phyloP scores from a whole-genome alignment of 2,113 vertebrate genomes.

The Ibidorhyncha struthersii region DNA sequence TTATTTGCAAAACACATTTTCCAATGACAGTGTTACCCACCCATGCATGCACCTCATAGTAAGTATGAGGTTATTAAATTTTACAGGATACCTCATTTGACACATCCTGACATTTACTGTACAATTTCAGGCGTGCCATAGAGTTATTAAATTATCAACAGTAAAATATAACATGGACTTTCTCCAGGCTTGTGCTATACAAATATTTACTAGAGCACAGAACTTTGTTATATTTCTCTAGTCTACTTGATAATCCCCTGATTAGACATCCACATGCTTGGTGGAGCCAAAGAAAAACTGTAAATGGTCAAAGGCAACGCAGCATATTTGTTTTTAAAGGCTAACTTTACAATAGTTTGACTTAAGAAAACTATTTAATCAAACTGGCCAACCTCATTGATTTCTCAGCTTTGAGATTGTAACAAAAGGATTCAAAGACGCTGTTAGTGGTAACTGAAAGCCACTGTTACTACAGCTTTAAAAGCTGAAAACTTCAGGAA shows the following conservation, averaged over 20 bases:
- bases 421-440: conserved; percentile 69
- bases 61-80: background rate
- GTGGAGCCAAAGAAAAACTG: conserved; percentile 70
- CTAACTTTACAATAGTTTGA: conserved; percentile 67
- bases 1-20: background rate
- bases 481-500: conserved; percentile 16
- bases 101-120: conserved; percentile 53
- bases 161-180: conserved; percentile 69
- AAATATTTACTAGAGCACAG: conserved; percentile 77
- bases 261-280: conserved; percentile 72
- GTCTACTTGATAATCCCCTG: conserved; percentile 80
- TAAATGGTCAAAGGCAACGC: conserved; percentile 63
- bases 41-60: background rate
- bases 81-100: conserved; percentile 41
- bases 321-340: conserved; percentile 67
- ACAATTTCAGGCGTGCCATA: conserved; percentile 66
- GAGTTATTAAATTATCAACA: conserved; percentile 76
- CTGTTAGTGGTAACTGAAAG: conserved; percentile 63
- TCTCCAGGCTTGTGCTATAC: conserved; percentile 73
- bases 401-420: conserved; percentile 65
- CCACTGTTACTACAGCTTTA: conserved; percentile 41
- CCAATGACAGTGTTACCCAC: background rate
- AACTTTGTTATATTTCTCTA: conserved; percentile 77
- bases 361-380: conserved; percentile 67
- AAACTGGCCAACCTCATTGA: conserved; percentile 68